Evolutionary conservation across 2,113 vertebrate species (phyloP).

Genomic region (Pelobates fuscus): DNA sequence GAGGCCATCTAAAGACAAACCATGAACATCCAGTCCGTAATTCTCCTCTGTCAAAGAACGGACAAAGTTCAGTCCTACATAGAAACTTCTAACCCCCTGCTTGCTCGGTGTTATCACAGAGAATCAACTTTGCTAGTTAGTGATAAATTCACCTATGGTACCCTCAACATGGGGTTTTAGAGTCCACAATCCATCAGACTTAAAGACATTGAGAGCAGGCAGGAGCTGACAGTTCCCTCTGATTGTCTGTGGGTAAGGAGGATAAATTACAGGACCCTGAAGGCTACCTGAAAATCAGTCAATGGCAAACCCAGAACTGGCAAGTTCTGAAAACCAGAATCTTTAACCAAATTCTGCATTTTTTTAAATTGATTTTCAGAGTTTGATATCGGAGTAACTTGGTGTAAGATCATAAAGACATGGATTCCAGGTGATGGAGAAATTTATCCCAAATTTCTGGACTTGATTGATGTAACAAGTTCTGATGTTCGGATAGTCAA

Average conservation of each 20-base stretch:
- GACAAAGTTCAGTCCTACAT: conserved; percentile 7
- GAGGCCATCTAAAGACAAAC: background rate
- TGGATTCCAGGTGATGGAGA: no score
- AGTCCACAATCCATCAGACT: background rate
- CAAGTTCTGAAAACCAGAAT: no score
- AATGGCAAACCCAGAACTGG: background rate
- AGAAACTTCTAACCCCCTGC: background rate
- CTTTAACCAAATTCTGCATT: no score
- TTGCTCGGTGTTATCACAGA: background rate
- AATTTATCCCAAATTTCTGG: no score
- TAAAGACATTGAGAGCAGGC: background rate
- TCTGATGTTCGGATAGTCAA: no score
- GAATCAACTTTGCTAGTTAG: conserved; percentile 18
- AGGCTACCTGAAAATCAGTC: background rate
- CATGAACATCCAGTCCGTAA: background rate
- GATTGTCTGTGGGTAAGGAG: background rate
- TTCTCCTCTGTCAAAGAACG: background rate
- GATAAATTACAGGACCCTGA: background rate
- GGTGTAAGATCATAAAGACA: no score
- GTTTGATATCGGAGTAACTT: no score
- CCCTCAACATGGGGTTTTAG: background rate
- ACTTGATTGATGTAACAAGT: no score
- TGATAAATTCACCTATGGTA: conserved; percentile 26
- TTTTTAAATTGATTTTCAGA: no score
- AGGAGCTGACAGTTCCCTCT: background rate